Evolutionary conservation across 2,113 vertebrate species (phyloP), one percentile per base, ranked within the genome.

Genomic region (Polypterus bichir): DNA sequence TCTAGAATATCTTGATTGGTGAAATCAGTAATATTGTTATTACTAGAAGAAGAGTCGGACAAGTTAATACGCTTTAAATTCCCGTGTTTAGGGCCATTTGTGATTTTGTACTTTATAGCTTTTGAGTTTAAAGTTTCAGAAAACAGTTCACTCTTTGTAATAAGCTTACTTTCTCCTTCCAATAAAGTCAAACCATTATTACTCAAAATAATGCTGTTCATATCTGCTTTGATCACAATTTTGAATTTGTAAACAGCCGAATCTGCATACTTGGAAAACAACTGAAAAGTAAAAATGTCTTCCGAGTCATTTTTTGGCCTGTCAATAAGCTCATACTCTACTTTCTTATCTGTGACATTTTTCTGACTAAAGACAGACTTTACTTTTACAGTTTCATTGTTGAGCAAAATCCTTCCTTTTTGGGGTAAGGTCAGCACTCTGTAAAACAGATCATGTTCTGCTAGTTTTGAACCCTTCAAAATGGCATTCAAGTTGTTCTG

Each of bases 81-180:
- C 48, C 93, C 94, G 44, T 91, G 79, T 64, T 76, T 81, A 9
- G 89, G 91, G 69, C 80, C 82, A 58, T 71, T 79, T 57, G 55
- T 79, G 69, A 97, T 61, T 45, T 82, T 78, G 70, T 93, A 95
- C 55, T 74, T 79, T 71, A 94, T 85, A 4, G 76, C 76, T 65
- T 73, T 87, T 54, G 86, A 87, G 62, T 82, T 80, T 1, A 67
- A 63, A 7, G 85, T 91, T 80, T 89, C 84, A 65, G 88, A 79
- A 80, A 90, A 94, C 60, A 97, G 71, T 46, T 87, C 71, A 0
- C 72, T 73, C 71, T 80, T 85, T 4, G 85, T 93, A 64, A 96
- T 91, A 58, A 94, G 69, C 66, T 85, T 89, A 73, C 79, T 87
- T 76, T 91, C 91, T 52, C 93, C 92, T 76, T 97, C 93, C 66